phyloP scores from a whole-genome alignment of 2,113 vertebrate species.

The Oryzias javanicus region DNA sequence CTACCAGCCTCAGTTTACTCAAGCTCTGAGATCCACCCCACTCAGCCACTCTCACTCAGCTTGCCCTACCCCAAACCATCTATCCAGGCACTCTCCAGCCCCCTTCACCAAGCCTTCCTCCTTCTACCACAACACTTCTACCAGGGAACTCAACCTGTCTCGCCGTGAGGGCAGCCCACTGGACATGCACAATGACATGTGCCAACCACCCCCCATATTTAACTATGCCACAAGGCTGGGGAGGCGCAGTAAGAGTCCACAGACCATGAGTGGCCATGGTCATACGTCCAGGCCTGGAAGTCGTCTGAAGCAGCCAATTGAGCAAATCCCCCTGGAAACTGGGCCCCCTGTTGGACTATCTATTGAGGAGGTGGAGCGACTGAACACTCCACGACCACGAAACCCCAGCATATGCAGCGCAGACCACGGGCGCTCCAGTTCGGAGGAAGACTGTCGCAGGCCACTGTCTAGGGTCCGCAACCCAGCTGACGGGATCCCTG shows the following conservation, averaged over 20 bases:
- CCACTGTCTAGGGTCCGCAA: slow-evolving; percentile 92
- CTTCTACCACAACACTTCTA: slow-evolving; percentile 92
- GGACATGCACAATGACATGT: slow-evolving; percentile 85
- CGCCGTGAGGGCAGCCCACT: slow-evolving; percentile 87
- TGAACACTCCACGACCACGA: slow-evolving; percentile 93
- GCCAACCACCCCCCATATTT: slow-evolving; percentile 87
- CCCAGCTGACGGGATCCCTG: slow-evolving; percentile 92
- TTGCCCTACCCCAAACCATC: slow-evolving; percentile 87
- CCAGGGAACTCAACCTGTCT: slow-evolving; percentile 88
- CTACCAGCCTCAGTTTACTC: slow-evolving; percentile 88
- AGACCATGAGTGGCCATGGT: slow-evolving; percentile 85
- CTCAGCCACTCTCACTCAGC: slow-evolving; percentile 91
- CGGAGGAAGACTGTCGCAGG: slow-evolving; percentile 90
- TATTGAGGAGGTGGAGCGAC: slow-evolving; percentile 95
- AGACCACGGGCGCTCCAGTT: slow-evolving; percentile 94
- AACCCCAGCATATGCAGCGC: slow-evolving; percentile 98
- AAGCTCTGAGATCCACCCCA: slow-evolving; percentile 84
- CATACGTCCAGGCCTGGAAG: slow-evolving; percentile 85
- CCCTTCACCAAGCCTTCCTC: slow-evolving; percentile 90
- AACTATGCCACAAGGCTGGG: slow-evolving; percentile 90
- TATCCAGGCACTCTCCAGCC: slow-evolving; percentile 92
- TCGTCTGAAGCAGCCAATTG: slow-evolving; percentile 90
- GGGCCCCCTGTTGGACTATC: slow-evolving; percentile 92
- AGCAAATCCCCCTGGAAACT: slow-evolving; percentile 88
- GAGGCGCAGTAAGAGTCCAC: slow-evolving; percentile 93